phyloP scores from a whole-genome alignment of 2,888 invertebrate species.

The Pasiphila rectangulata region DNA sequence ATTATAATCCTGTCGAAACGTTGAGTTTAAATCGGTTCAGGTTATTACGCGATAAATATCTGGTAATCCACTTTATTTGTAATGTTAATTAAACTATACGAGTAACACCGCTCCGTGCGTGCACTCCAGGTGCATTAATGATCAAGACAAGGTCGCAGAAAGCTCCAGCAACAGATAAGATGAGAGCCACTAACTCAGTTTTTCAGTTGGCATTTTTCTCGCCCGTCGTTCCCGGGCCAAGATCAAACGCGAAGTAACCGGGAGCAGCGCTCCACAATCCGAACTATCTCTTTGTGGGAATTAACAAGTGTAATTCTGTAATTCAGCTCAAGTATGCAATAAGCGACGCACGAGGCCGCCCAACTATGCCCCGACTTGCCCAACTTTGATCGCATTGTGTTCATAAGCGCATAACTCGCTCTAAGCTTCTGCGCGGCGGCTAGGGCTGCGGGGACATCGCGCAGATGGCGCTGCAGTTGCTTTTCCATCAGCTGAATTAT shows the following conservation, averaged over 20 bases:
- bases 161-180: too few species aligned
- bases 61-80: too few species aligned
- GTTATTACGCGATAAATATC: too few species aligned
- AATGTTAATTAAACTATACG: too few species aligned
- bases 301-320: neutral
- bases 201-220: too few species aligned
- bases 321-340: neutral
- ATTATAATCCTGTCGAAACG: too few species aligned
- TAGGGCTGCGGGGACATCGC: neutral
- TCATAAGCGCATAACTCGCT: conserved; percentile 31
- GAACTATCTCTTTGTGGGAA: neutral
- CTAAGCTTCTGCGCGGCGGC: conserved; percentile 14
- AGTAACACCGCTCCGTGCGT: too few species aligned
- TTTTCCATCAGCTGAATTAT: too few species aligned
- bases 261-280: neutral
- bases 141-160: too few species aligned
- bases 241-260: neutral
- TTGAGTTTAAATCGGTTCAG: too few species aligned
- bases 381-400: conserved; percentile 28
- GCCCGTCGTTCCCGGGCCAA: neutral
- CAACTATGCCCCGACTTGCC: conserved; percentile 22
- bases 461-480: neutral
- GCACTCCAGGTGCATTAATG: too few species aligned
- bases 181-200: too few species aligned
- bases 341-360: neutral